Percentiles rank a stretch among this genome's conserved stretches.
phyloP scores from a whole-genome alignment of 2,113 vertebrate genomes.

The Eulemur rufifrons region DNA sequence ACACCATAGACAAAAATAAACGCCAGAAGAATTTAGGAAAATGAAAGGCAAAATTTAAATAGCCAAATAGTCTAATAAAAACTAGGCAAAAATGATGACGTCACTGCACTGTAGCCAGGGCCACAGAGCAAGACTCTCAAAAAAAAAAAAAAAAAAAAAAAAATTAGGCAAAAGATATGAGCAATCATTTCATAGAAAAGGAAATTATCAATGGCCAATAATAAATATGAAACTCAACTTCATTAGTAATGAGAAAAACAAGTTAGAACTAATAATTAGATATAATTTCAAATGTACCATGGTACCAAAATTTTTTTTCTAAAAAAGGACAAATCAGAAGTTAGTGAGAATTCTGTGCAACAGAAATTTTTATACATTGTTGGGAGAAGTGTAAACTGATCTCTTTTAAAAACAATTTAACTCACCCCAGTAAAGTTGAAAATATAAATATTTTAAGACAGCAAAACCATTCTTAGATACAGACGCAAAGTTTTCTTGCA shows the following conservation, averaged over 20 bases:
- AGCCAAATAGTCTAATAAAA: not conserved
- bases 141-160: no score
- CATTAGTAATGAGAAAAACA: not conserved
- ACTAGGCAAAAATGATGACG: not conserved
- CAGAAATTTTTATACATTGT: not conserved
- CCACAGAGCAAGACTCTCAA: no score
- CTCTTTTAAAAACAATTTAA: not conserved
- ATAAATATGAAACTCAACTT: not conserved
- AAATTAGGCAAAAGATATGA: not conserved
- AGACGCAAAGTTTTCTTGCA: not conserved
- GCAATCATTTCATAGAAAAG: not conserved
- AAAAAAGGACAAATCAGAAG: not conserved
- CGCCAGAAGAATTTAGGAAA: not conserved
- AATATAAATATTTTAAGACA: not conserved
- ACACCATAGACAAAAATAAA: not conserved
- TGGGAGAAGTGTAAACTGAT: not conserved
- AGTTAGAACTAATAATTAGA: not conserved
- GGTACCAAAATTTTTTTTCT: not conserved
- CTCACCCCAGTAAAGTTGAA: not conserved
- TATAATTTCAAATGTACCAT: not conserved
- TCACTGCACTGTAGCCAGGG: no score
- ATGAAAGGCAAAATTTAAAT: not conserved
- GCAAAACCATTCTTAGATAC: not conserved
- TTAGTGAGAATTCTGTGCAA: not conserved
- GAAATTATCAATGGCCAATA: not conserved